Conservation (phyloP, 1,140 invertebrate species). For the Drosophila busckii region DNA sequence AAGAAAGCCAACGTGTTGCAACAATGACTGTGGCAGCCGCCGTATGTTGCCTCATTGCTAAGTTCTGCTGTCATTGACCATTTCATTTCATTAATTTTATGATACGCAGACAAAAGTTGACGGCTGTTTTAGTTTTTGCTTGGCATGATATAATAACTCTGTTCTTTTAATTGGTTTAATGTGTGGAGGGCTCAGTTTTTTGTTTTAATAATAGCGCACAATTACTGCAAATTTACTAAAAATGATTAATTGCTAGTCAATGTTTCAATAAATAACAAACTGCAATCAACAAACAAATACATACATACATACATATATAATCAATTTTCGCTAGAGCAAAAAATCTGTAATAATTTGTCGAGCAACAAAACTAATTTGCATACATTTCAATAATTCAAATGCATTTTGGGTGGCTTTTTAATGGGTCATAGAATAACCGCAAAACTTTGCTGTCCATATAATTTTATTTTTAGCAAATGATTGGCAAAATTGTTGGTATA, state of each 20-base stretch:
- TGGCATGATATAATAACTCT: background rate
- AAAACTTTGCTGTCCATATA: conserved; percentile 24
- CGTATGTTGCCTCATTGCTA: conserved; percentile 5
- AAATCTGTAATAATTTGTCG: conserved; percentile 33
- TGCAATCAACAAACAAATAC: conserved; percentile 3
- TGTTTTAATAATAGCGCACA: background rate
- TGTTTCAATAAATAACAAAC: conserved; percentile 27
- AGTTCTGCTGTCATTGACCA: conserved; percentile 35
- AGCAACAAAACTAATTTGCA: conserved; percentile 52
- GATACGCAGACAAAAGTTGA: conserved; percentile 23
- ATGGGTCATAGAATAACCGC: conserved; percentile 4
- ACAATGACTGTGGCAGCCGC: conserved; percentile 10
- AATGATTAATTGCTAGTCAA: conserved; percentile 12
- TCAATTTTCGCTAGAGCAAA: conserved; percentile 10
- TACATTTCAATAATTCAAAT: conserved; percentile 53
- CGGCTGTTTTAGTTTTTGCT: conserved; percentile 4
- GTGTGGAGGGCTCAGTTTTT: background rate
- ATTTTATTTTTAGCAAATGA: conserved; percentile 42
- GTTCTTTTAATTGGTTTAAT: conserved; percentile 39
- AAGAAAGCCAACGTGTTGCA: conserved; percentile 55
- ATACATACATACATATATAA: conserved; percentile 4
- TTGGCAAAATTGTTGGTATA: conserved; percentile 14
- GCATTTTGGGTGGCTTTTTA: conserved; percentile 6
- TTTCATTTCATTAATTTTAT: conserved; percentile 51
- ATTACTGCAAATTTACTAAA: conserved; percentile 3